These are phyloP conservation scores for Pterocles orientalis DNA, from an alignment of 2,113 vertebrate species.

Conservation along the genomic window DNA sequence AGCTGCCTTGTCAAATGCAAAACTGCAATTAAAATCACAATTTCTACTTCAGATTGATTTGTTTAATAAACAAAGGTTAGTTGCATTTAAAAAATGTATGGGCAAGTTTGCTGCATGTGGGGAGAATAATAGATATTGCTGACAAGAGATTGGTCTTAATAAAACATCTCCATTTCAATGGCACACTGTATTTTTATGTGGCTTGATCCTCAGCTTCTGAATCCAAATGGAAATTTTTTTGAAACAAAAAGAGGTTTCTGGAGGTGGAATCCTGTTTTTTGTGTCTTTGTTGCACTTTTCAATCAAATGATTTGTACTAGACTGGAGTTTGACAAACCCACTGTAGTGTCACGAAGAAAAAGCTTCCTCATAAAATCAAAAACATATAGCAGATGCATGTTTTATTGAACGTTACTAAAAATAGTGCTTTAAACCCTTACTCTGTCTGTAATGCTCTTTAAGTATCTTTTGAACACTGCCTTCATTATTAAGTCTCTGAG, in stretches of 20 bases:
- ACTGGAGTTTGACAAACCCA: slow-evolving; percentile 55
- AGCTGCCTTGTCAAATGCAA: background rate
- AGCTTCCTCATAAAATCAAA: slow-evolving; percentile 62
- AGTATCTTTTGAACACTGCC: slow-evolving; percentile 67
- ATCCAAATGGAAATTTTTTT: slow-evolving; percentile 43
- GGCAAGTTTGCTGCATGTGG: slow-evolving; percentile 45
- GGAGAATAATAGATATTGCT: slow-evolving; percentile 49
- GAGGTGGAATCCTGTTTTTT: slow-evolving; percentile 42
- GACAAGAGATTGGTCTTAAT: slow-evolving; percentile 44
- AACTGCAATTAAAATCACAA: slow-evolving; percentile 36
- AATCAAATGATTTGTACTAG: slow-evolving; percentile 34
- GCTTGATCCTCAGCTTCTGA: slow-evolving; percentile 30
- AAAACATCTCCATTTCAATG: slow-evolving; percentile 36
- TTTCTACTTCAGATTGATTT: slow-evolving; percentile 52
- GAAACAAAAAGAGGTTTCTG: slow-evolving; percentile 37
- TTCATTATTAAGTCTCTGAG: slow-evolving; percentile 67
- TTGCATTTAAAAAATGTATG: slow-evolving; percentile 69
- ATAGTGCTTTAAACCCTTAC: slow-evolving; percentile 63
- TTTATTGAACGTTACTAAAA: slow-evolving; percentile 69
- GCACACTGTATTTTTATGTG: slow-evolving; percentile 22
- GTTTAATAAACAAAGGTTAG: slow-evolving; percentile 67
- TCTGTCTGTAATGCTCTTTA: slow-evolving; percentile 68
- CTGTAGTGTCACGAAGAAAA: slow-evolving; percentile 1
- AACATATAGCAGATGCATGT: slow-evolving; percentile 71
- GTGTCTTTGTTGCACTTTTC: slow-evolving; percentile 15